Conservation (phyloP, 2,113 vertebrate genomes). For the Rafetus swinhoei region DNA sequence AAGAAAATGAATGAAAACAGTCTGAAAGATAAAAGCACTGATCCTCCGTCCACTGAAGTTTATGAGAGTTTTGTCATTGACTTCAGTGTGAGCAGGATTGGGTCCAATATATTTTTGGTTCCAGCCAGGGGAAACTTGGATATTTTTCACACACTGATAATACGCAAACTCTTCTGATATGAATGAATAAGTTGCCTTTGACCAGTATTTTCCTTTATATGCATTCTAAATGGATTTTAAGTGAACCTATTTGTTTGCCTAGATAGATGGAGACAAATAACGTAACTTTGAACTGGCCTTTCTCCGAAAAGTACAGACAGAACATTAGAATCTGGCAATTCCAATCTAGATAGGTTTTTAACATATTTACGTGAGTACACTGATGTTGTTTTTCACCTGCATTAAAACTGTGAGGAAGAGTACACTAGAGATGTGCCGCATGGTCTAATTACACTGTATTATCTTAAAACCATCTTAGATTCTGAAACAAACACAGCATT, state of each 20-base stretch:
- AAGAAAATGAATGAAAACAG: slow-evolving; percentile 23
- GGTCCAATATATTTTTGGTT: neutral
- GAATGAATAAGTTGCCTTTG: neutral
- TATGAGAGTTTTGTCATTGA: neutral
- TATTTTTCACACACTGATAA: neutral
- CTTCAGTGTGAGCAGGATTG: neutral
- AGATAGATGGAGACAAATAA: neutral
- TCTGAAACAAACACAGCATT: neutral
- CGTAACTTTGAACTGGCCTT: neutral
- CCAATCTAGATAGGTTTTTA: neutral
- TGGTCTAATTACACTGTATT: fast-evolving
- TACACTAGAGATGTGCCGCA: fast-evolving
- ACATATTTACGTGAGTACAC: neutral
- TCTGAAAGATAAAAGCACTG: fast-evolving
- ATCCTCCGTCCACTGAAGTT: neutral
- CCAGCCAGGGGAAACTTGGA: neutral
- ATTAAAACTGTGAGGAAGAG: neutral
- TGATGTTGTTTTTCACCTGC: neutral
- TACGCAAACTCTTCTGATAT: neutral
- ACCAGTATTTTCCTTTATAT: neutral
- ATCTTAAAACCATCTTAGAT: neutral
- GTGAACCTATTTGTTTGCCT: neutral
- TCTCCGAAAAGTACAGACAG: neutral
- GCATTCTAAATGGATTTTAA: neutral
- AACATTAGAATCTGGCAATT: neutral